These are phyloP conservation scores for Mesodorylaimus sp. DNA, from an alignment of 2,888 invertebrate genomes.

Conservation along the genomic window DNA sequence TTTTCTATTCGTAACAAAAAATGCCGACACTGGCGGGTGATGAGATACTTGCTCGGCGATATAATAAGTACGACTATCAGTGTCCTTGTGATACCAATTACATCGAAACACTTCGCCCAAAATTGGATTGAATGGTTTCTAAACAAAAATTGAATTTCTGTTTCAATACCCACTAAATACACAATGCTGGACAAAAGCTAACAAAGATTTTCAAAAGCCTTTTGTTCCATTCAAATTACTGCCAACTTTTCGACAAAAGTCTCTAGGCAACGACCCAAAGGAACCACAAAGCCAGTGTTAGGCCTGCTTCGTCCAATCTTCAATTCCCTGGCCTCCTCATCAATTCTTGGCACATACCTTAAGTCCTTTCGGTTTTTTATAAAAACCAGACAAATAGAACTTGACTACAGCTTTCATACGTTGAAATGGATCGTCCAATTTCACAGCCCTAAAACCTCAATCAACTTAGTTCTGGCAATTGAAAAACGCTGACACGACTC, in stretches of 20 bases:
- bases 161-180: not conserved
- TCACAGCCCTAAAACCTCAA: slow-evolving; percentile 47
- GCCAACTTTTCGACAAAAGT: not conserved
- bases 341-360: not conserved
- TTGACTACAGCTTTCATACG: slow-evolving; percentile 65
- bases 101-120: slow-evolving; percentile 78
- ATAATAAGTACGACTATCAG: slow-evolving; percentile 68
- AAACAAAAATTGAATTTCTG: slow-evolving; percentile 2
- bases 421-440: slow-evolving; percentile 65
- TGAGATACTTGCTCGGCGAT: slow-evolving; percentile 86
- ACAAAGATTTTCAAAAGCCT: not conserved
- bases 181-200: not conserved
- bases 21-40: slow-evolving; percentile 79
- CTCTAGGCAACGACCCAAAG: too few relatives aligned
- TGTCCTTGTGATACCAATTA: slow-evolving; percentile 58
- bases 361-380: slow-evolving; percentile 63
- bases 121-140: slow-evolving; percentile 87
- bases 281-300: too few relatives aligned
- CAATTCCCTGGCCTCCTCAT: too few relatives aligned
- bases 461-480: not conserved
- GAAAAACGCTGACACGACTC: slow-evolving; percentile 21
- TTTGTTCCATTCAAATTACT: not conserved
- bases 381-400: slow-evolving; percentile 81
- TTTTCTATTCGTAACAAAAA: slow-evolving; percentile 76
- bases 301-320: not conserved